Evolutionary conservation across 2,113 vertebrate genomes (phyloP), one percentile per base, ranked within the genome.

Genomic region (Paratilapia polleni): DNA sequence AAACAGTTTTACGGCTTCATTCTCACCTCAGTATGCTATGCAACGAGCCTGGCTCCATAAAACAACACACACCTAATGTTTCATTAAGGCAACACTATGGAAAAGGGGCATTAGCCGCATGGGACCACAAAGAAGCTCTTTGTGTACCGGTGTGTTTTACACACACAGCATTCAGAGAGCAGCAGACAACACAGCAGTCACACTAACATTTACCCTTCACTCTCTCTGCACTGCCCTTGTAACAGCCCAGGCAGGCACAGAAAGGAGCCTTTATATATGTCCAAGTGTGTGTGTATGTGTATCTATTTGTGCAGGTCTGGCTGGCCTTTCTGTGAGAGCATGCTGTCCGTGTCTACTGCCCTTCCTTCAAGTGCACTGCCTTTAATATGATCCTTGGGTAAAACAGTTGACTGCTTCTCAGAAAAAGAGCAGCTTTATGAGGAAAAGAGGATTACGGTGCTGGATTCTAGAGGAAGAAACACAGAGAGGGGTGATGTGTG

Each of bases 111-210:
- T 90, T 84, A 74, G 43, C 52, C 2, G 15, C 82, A 61, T 41
- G 76, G 34, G 68, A 83, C 81, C 81, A 94, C 88, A 94, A 89
- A 94, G 91, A 77, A 77, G 86, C 77, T 90, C 88, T 93, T 92
- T 93, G 88, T 94, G 43, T 34, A 61, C 43, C 1, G 7, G 77
- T 82, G 77, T 89, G 64, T 90, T 88, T 80, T 63, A 86, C 78
- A 85, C 68, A 82, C 81, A 49, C 64, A 64, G 49, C 87, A 77
- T 84, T 89, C 58, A 89, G 83, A 47, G 75, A 68, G 85, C 81
- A 84, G 5, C 62, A 89, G 70, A 88, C 86, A 88, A 88, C 84
- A 87, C 82, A 80, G 83, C 85, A 89, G 82, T 36, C 87, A 70
- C 47, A 89, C 84, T 83, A 89, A 93, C 91, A 87, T 90, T 93